Base-by-base conservation (phyloP, 2,797 vertebrate genomes). In the Oryzias sinensis region DNA sequence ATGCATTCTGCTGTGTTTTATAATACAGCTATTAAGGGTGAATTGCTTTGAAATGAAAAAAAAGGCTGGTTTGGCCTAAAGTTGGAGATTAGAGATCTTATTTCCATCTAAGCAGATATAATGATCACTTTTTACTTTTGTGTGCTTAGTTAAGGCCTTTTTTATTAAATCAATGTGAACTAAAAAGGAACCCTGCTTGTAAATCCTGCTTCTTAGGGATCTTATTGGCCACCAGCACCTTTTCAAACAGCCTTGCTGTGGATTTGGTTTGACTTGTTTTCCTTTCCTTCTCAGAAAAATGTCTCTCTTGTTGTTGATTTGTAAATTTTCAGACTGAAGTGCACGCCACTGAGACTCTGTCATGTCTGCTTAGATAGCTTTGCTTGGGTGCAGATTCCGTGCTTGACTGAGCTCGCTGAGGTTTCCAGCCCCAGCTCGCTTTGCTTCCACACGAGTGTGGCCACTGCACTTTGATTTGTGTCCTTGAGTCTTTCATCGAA, bases 71-170 rank as follows among this genome's bases (percentile, higher is more conserved):
- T 63, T 56, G 43, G 13, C 40, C 33, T 56, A 53, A 59, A 50
- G 27, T 17, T 45, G 45, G 6, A 18, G 50, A 58, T 27, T 41
- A 17, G 49, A 65, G 20, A 17, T 5, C 29, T 76, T 33, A 62
- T 66, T 54, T 49, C 18, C 43, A 47, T n/a, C 24, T 18, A 56
- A 63, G 40, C 55, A 20, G 33, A 57, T 14, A 24, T 72, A 77
- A 74, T 66, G 46, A 78, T 37, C 68, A 47, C 14, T 25, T 68
- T 80, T 78, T 14, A 61, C 67, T 58, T 68, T 47, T 69, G 57
- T 81, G 76, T 81, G 69, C 56, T 77, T 62, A 74, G 58, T 77
- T 74, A 76, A 72, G 40, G 47, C 57, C 43, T 46, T 75, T 80
- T 74, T 77, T 74, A 76, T 83, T 65, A 68, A 69, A 80, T 72